Conservation (phyloP, 2,797 vertebrate species). For the Calcarius lapponicus region DNA sequence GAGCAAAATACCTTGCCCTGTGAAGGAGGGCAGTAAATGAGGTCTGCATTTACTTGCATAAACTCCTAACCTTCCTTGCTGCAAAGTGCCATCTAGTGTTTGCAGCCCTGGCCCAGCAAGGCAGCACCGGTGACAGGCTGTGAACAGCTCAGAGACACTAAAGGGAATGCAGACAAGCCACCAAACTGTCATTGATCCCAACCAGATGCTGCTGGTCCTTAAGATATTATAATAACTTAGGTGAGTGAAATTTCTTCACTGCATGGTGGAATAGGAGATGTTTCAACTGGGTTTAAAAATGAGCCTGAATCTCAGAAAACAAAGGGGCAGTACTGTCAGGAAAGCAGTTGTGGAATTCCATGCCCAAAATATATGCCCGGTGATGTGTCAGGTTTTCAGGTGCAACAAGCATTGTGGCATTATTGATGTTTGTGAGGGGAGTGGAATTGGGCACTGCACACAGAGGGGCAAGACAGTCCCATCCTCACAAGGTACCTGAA, state of each 20-base stretch:
- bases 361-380: neutral
- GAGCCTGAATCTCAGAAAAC: neutral
- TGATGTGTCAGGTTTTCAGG: neutral
- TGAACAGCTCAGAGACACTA: neutral
- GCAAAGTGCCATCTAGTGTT: constrained; percentile 76
- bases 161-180: neutral
- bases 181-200: neutral
- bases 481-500: fast-evolving
- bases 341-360: neutral
- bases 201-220: neutral
- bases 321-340: fast-evolving
- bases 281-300: neutral
- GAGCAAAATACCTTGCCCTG: neutral
- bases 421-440: neutral
- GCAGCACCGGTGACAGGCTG: neutral
- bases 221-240: neutral
- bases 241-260: neutral
- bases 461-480: fast-evolving
- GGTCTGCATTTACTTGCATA: neutral
- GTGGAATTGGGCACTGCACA: fast-evolving
- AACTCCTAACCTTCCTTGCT: constrained; percentile 62
- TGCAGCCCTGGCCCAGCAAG: neutral
- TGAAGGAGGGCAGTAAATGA: neutral
- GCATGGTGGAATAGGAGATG: neutral
- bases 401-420: neutral